Evolutionary conservation across 2,113 vertebrate species (phyloP).

Genomic region (Monopterus albus): DNA sequence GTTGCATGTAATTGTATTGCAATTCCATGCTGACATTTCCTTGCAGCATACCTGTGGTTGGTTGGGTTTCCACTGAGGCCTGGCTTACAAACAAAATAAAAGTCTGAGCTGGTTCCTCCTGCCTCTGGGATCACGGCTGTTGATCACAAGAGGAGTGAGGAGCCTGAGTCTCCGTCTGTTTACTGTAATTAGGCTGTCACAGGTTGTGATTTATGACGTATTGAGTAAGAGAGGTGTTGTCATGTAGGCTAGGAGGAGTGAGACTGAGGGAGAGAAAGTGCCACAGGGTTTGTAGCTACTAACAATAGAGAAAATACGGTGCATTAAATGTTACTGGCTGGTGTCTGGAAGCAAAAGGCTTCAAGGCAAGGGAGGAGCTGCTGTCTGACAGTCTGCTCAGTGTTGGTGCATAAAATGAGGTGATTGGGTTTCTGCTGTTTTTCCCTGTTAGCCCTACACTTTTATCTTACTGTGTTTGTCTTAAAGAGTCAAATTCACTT

Average conservation of each 20-base stretch:
- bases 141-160: constrained; percentile 66
- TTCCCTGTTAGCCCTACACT: background rate
- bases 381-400: background rate
- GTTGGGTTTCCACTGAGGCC: constrained; percentile 65
- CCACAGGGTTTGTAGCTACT: constrained; percentile 70
- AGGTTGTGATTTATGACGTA: constrained; percentile 78
- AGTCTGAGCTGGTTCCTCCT: constrained; percentile 53
- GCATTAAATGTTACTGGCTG: constrained; percentile 43
- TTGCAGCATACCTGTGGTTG: constrained; percentile 70
- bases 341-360: constrained; percentile 32
- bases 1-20: constrained; percentile 15
- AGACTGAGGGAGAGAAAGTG: constrained; percentile 21
- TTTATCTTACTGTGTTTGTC: background rate
- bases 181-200: constrained; percentile 85
- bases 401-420: constrained; percentile 36
- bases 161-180: constrained; percentile 74
- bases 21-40: constrained; percentile 64
- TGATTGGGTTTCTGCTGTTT: background rate
- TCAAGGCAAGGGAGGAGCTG: constrained; percentile 27
- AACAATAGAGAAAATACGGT: constrained; percentile 64
- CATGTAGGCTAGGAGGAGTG: constrained; percentile 44
- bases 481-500: background rate
- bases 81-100: constrained; percentile 63
- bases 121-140: constrained; percentile 75
- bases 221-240: constrained; percentile 81